A percentile compares a stretch with the other conserved stretches of the same genome.
Evolutionary conservation across 2,888 invertebrate genomes (phyloP).

Genomic region (Notodonta ziczac): DNA sequence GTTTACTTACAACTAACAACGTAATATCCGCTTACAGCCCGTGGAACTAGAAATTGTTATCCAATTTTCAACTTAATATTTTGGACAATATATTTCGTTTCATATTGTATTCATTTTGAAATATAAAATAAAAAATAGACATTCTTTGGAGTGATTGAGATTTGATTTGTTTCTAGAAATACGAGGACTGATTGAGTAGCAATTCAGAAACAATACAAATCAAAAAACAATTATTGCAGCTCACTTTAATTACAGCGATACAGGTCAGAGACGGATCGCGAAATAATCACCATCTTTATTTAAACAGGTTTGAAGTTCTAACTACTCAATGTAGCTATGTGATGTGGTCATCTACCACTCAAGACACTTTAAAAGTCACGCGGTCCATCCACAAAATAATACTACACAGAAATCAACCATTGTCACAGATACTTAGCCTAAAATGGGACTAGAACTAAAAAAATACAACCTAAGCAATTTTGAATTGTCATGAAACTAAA

Average conservation of each 20-base stretch:
- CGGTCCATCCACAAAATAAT: conserved; percentile 30
- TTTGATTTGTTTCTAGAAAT: conserved; percentile 15
- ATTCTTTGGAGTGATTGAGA: conserved; percentile 38
- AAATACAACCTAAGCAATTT: conserved; percentile 69
- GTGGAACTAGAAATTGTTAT: conserved; percentile 26
- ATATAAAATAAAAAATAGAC: conserved; percentile 40
- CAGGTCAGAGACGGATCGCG: neutral
- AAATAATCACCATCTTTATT: neutral
- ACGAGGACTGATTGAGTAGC: conserved; percentile 19
- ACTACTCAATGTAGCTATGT: neutral
- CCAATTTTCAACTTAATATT: conserved; percentile 36
- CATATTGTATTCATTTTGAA: conserved; percentile 24
- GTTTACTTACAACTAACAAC: conserved; percentile 57
- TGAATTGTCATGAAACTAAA: conserved; percentile 72
- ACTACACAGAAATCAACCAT: conserved; percentile 44
- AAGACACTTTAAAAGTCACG: conserved; percentile 12
- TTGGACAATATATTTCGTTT: conserved; percentile 9
- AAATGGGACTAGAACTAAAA: conserved; percentile 80
- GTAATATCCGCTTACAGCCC: conserved; percentile 37
- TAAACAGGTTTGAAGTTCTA: neutral
- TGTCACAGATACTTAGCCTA: conserved; percentile 62
- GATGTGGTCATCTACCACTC: neutral
- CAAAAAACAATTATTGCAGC: neutral
- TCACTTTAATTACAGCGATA: neutral
- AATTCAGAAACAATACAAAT: neutral